Evolutionary conservation across 2,113 vertebrate species (phyloP).

Genomic region (Phainopepla nitens): DNA sequence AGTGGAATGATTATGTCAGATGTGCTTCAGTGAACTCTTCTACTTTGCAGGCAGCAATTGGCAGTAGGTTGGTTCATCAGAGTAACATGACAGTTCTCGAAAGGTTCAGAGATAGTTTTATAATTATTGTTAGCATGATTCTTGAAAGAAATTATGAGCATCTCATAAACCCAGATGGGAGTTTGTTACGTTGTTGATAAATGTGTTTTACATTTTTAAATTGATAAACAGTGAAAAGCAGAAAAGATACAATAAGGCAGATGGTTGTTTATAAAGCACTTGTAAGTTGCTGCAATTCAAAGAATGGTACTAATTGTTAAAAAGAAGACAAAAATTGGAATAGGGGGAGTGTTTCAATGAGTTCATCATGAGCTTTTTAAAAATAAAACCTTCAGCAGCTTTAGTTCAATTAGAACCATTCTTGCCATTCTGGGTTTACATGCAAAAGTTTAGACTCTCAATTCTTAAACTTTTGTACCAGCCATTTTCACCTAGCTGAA

Average conservation of each 20-base stretch:
- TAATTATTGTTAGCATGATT: conserved; percentile 77
- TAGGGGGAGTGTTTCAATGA: conserved; percentile 62
- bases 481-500: not conserved
- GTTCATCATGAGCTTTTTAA: conserved; percentile 64
- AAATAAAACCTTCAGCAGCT: conserved; percentile 60
- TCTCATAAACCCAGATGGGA: conserved; percentile 85
- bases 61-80: conserved; percentile 57
- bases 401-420: conserved; percentile 54
- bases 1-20: conserved; percentile 61
- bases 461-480: conserved; percentile 7
- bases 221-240: conserved; percentile 84
- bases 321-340: conserved; percentile 53
- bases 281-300: conserved; percentile 63
- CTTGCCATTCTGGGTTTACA: conserved; percentile 9
- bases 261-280: conserved; percentile 78
- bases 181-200: conserved; percentile 88
- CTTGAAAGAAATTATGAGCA: conserved; percentile 79
- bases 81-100: conserved; percentile 56
- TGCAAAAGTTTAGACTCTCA: not conserved
- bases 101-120: conserved; percentile 71
- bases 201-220: conserved; percentile 83
- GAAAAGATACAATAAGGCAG: conserved; percentile 84
- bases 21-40: conserved; percentile 66
- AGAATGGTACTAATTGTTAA: conserved; percentile 66
- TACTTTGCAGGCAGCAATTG: conserved; percentile 55